These are phyloP conservation scores for Paedocypris micromegethes DNA, from an alignment of 2,797 vertebrate species.

Conservation along the genomic window DNA sequence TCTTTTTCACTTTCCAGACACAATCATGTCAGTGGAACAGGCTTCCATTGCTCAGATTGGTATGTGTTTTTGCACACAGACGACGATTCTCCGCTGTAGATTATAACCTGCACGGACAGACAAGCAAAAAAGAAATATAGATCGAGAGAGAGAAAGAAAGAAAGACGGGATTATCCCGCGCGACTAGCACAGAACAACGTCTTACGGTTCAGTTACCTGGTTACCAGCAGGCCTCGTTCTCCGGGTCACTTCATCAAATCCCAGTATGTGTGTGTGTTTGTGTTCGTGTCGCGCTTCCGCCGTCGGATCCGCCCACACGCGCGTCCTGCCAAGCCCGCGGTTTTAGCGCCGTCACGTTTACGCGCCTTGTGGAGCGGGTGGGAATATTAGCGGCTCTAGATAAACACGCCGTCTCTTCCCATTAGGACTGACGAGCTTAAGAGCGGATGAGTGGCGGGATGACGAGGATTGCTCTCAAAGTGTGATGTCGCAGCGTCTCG, in stretches of 20 bases:
- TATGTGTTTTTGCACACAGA: too few species aligned
- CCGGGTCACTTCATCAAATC: conserved; percentile 49
- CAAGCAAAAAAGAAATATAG: conserved; percentile 5
- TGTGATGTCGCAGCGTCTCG: conserved; percentile 21
- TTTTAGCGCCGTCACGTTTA: conserved; percentile 52
- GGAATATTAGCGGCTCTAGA: conserved; percentile 43
- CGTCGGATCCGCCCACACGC: conserved; percentile 40
- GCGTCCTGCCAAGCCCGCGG: conserved; percentile 43
- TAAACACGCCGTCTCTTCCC: conserved; percentile 48
- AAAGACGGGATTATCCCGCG: conserved; percentile 8
- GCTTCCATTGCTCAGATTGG: too few species aligned
- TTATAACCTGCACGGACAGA: conserved; percentile 18
- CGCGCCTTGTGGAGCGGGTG: conserved; percentile 44
- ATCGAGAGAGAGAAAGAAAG: conserved; percentile 3
- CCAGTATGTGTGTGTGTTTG: conserved; percentile 37
- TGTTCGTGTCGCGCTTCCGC: conserved; percentile 41
- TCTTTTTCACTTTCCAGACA: too few species aligned
- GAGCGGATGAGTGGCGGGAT: conserved; percentile 47
- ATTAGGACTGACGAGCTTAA: conserved; percentile 39
- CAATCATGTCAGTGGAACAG: too few species aligned
- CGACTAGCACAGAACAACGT: conserved; percentile 12
- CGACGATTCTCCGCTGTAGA: too few species aligned
- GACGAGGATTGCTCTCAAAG: conserved; percentile 47
- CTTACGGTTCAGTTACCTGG: conserved; percentile 44
- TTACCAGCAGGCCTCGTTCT: conserved; percentile 47